Conservation (phyloP, 2,888 invertebrate species). For the Tenthredo notha region DNA sequence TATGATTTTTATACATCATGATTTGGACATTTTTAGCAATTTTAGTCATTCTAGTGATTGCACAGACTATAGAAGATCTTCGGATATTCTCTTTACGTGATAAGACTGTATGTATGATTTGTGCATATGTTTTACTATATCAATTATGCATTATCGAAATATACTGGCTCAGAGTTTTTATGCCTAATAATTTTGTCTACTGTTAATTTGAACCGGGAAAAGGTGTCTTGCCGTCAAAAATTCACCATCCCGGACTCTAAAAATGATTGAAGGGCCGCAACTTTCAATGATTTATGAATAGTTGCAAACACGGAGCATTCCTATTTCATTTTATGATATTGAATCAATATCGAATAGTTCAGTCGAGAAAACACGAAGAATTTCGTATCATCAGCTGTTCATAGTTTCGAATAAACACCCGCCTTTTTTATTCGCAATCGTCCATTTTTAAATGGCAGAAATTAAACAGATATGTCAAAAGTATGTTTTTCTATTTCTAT, state of each 20-base stretch:
- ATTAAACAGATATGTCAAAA: neutral
- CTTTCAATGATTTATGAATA: no score
- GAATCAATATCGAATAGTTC: no score
- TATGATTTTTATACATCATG: neutral
- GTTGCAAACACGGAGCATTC: no score
- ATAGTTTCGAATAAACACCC: neutral
- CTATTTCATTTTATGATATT: no score
- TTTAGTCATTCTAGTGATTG: neutral
- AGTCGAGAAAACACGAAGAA: no score
- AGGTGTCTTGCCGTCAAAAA: neutral
- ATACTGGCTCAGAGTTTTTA: conserved; percentile 8
- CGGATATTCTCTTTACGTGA: neutral
- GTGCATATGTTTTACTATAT: neutral
- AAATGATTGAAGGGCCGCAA: no score
- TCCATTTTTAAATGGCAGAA: conserved; percentile 6
- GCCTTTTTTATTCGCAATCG: neutral
- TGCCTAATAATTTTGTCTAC: neutral
- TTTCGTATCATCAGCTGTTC: neutral
- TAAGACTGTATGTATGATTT: neutral
- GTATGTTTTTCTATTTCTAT: conserved; percentile 9
- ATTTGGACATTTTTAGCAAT: neutral
- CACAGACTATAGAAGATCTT: neutral
- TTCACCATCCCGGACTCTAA: neutral
- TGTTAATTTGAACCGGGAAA: neutral
- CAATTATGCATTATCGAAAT: conserved; percentile 1